Evolutionary conservation across 2,888 invertebrate species (phyloP), one percentile per base, ranked within the genome.

Genomic region (Himalopsyche tibetana): DNA sequence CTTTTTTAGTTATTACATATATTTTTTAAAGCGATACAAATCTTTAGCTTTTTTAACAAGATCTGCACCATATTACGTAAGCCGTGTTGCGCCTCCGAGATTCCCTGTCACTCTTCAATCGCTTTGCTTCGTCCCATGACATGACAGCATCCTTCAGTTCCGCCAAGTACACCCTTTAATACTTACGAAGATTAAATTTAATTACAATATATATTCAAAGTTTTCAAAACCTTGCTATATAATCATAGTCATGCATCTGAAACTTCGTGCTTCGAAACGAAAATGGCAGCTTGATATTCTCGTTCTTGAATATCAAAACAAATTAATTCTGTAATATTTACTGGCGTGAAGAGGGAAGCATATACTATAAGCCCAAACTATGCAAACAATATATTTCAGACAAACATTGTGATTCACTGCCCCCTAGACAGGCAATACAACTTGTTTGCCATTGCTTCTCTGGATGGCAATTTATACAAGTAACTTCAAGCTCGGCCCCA

Each of bases 401-500:
- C 56, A 56, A 56, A 56, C 56, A 56, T n/a, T 19, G 56, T 56
- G 56, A 56, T 56, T 56, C 56, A 56, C n/a, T n/a, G 56, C 1
- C 56, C 56, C 56, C 56, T 56, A 5, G 56, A 56, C 56, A 19
- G 19, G 5, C n/a, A 56, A 56, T n/a, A 56, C n/a, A 17, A n/a
- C 56, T 56, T 56, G 56, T 56, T 56, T 56, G 56, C 3, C 56
- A 19, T 56, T n/a, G 56, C 56, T n/a, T 56, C 56, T 56, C 56
- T 56, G 56, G 56, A 56, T 56, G 4, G 56, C n/a, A 56, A 56
- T 56, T 56, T 56, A 56, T 56, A 56, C n/a, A 56, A 56, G 19
- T 2, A n/a, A 56, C 56, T 17, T n/a, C 56, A 56, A 56, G 0
- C 56, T 56, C 56, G 56, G 19, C 56, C 56, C 56, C 56, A 4